Evolutionary conservation across 2,113 vertebrate species (phyloP), one percentile per base, ranked within the genome.

Genomic region (Mesembrinibis cayennensis): DNA sequence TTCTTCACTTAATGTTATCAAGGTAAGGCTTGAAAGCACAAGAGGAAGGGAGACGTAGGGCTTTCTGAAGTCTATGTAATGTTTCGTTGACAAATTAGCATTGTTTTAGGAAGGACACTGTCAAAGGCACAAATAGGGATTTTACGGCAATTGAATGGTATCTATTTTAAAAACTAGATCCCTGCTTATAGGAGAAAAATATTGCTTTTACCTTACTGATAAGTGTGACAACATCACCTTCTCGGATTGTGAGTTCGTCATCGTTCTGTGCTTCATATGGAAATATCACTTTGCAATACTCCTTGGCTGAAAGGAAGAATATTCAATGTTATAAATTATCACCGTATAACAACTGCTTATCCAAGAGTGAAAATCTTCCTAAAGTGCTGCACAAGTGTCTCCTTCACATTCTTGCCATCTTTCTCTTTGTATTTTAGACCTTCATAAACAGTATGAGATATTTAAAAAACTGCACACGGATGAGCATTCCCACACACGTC

Each of bases 251-350:
- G 98, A 99, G 98, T 92, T 99, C 99, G 78, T 99, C 99, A 38
- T 99, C 99, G 69, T 99, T 99, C 98, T 99, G 99, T 59, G 98
- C 99, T 97, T 99, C 99, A 10, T 99, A 99, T 0, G 99, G 99
- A 96, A 99, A 99, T 87, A 99, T 98, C 63, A 99, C 99, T 98
- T 99, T 99, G 97, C 99, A 99, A 90, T 98, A 99, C 97, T 99
- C 99, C 98, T 99, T 99, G 89, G 97, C 99, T 99, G 98, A 78
- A 98, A 97, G 79, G 74, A 97, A 97, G 95, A 97, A 95, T 66
- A 80, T 62, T 20, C 45, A 89, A 16, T 32, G 49, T n/a, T 52
- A 80, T 69, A 96, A 97, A 95, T 93, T 21, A 96, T 27, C 79
- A 93, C 62, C 62, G 91, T 86, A 76, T 7, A 89, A 66, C 20